Evolutionary conservation across 2,888 invertebrate genomes (phyloP).

Genomic region (Nephrocerus scutellatus): DNA sequence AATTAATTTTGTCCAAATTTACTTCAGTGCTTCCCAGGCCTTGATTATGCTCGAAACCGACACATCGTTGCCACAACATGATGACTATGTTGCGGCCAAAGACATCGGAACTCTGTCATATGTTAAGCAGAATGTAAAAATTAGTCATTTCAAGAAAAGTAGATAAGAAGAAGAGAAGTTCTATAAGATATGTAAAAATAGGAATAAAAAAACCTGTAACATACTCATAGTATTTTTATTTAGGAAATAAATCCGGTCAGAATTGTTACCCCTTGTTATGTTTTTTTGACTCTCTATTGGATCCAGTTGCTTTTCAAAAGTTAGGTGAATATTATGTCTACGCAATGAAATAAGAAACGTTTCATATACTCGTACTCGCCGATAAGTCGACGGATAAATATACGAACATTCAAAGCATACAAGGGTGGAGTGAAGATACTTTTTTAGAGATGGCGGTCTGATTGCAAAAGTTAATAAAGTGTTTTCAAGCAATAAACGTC

Average conservation of each 20-base stretch:
- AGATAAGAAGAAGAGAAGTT: neutral
- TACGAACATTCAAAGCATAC: no score
- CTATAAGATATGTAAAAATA: neutral
- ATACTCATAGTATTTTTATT: no score
- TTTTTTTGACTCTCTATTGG: no score
- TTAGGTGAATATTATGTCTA: no score
- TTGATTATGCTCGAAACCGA: slow-evolving; percentile 78
- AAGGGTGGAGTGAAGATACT: no score
- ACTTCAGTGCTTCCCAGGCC: slow-evolving; percentile 80
- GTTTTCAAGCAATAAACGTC: no score
- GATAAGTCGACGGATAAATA: neutral
- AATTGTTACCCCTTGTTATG: no score
- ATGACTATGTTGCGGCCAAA: slow-evolving; percentile 76
- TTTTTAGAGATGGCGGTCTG: no score
- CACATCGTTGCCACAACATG: slow-evolving; percentile 88
- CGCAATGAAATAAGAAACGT: neutral
- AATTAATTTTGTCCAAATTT: slow-evolving; percentile 66
- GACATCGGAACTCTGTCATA: slow-evolving; percentile 59
- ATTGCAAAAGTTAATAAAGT: no score
- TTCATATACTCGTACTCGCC: neutral
- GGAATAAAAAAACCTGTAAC: neutral
- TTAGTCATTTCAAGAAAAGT: neutral
- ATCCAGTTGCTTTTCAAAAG: no score
- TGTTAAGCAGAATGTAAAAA: no score
- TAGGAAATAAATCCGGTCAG: no score